Conservation (phyloP, 2,888 invertebrate species). For the Temnothorax rugatulus region DNA sequence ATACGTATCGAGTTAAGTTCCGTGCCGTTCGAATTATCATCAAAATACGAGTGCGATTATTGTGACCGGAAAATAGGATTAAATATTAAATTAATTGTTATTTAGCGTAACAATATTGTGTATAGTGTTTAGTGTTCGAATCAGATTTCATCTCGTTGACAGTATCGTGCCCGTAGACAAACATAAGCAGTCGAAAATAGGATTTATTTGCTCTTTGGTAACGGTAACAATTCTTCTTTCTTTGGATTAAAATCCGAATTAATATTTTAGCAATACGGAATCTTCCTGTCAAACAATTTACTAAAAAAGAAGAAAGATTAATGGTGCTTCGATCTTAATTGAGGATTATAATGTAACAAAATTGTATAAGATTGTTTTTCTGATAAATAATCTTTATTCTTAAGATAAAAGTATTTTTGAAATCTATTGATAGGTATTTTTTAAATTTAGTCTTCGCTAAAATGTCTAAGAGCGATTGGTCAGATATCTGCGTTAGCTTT, state of each 20-base stretch:
- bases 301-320: not conserved
- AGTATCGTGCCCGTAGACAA: not conserved
- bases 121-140: not conserved
- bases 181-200: not conserved
- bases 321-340: not conserved
- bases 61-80: not conserved
- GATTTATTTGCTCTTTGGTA: not conserved
- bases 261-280: not conserved
- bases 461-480: not conserved
- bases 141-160: not conserved
- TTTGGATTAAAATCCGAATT: not conserved
- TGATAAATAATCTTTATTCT: not conserved
- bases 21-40: not conserved
- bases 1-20: not conserved
- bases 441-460: not conserved
- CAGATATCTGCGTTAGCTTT: not conserved
- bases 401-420: not conserved
- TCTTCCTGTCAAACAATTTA: not conserved
- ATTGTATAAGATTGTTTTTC: not conserved
- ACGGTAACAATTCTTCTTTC: not conserved
- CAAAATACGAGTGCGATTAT: not conserved
- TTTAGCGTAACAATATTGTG: not conserved
- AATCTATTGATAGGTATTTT: not conserved
- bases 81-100: not conserved
- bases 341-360: not conserved